These are phyloP conservation scores for Otus scops DNA, from an alignment of 2,797 vertebrate genomes.

Conservation along the genomic window DNA sequence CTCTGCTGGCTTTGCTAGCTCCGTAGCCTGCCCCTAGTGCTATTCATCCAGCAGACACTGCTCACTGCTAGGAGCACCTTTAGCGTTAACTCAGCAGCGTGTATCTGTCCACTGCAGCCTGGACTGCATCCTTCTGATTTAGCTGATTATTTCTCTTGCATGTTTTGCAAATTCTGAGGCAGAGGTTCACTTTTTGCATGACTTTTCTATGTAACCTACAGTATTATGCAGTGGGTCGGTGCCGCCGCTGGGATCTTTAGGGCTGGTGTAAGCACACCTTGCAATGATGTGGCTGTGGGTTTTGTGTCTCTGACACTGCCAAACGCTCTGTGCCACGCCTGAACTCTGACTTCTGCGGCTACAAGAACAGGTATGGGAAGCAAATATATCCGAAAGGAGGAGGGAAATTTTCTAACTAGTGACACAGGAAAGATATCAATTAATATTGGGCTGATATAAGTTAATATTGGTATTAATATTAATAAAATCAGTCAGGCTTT, in stretches of 20 bases:
- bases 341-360: neutral
- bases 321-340: neutral
- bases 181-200: neutral
- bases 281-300: rapidly evolving
- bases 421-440: neutral
- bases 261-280: neutral
- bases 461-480: neutral
- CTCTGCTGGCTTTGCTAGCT: neutral
- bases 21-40: neutral
- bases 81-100: neutral
- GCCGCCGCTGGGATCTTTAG: neutral
- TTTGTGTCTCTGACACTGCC: neutral
- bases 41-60: neutral
- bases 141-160: neutral
- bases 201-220: neutral
- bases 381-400: neutral
- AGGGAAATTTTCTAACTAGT: neutral
- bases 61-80: neutral
- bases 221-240: rapidly evolving
- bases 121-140: neutral
- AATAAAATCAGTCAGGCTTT: neutral
- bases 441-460: too few species aligned
- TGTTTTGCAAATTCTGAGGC: neutral
- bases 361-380: neutral
- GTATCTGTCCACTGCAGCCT: neutral